Conservation (phyloP, 2,888 invertebrate species). For the Chrysolina haemoptera region DNA sequence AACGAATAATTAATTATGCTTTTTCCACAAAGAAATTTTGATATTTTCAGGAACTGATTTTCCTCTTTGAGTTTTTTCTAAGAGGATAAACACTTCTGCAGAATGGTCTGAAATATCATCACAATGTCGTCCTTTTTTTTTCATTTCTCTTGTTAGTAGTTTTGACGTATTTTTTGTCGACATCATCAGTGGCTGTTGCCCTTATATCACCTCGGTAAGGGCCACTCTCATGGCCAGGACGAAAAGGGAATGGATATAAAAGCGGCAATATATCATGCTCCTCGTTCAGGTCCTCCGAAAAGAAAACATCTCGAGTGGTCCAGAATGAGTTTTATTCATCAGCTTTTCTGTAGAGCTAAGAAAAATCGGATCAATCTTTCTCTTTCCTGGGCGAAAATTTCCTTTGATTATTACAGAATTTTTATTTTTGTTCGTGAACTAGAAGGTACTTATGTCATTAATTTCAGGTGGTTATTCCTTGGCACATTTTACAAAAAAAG, state of each 20-base stretch:
- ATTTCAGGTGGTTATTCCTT: too few species aligned
- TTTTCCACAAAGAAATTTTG: too few species aligned
- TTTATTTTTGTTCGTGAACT: too few species aligned
- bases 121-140: neutral
- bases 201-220: slow-evolving; percentile 9
- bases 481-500: too few species aligned
- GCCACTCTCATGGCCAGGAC: neutral
- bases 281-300: neutral
- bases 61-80: too few species aligned
- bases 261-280: neutral
- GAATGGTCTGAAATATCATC: neutral
- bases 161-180: neutral
- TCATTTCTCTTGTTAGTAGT: neutral
- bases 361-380: neutral
- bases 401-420: too few species aligned
- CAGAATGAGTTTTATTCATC: neutral
- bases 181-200: slow-evolving; percentile 11
- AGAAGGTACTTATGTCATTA: too few species aligned
- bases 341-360: neutral
- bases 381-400: neutral
- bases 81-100: too few species aligned
- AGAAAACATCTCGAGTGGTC: neutral
- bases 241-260: neutral
- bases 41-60: too few species aligned
- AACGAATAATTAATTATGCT: too few species aligned